These are phyloP conservation scores for Clarias batrachus DNA, from an alignment of 2,113 vertebrate genomes.

Conservation along the genomic window DNA sequence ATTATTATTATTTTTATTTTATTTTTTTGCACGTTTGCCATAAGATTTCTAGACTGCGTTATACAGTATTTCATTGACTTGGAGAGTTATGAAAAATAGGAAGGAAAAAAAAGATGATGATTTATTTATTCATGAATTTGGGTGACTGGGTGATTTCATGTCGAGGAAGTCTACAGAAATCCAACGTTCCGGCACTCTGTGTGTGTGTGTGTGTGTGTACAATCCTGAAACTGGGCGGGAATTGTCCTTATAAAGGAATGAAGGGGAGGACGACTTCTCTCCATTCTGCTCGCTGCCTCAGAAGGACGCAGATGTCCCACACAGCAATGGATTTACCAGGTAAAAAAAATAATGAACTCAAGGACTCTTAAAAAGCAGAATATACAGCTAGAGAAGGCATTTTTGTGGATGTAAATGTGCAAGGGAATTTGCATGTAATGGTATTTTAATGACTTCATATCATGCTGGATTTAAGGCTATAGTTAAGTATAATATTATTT, in stretches of 20 bases:
- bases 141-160: not conserved
- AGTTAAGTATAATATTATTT: not conserved
- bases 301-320: conserved; percentile 54
- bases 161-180: not conserved
- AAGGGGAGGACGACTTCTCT: conserved; percentile 30
- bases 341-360: conserved; percentile 62
- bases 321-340: conserved; percentile 83
- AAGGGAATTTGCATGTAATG: not conserved
- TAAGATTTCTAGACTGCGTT: not conserved
- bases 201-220: conserved; percentile 18
- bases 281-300: conserved; percentile 39
- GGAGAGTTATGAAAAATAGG: not conserved
- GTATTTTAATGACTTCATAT: not conserved
- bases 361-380: not conserved
- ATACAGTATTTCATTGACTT: not conserved
- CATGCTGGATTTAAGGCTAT: not conserved
- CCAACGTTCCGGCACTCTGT: not conserved
- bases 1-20: not conserved
- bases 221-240: conserved; percentile 32
- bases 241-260: conserved; percentile 38
- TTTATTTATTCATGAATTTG: not conserved
- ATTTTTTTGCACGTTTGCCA: not conserved
- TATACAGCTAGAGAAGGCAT: not conserved
- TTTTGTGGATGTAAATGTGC: not conserved
- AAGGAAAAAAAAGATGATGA: not conserved